Evolutionary conservation across 2,797 vertebrate genomes (phyloP).

Genomic region (Lacerta viridis): DNA sequence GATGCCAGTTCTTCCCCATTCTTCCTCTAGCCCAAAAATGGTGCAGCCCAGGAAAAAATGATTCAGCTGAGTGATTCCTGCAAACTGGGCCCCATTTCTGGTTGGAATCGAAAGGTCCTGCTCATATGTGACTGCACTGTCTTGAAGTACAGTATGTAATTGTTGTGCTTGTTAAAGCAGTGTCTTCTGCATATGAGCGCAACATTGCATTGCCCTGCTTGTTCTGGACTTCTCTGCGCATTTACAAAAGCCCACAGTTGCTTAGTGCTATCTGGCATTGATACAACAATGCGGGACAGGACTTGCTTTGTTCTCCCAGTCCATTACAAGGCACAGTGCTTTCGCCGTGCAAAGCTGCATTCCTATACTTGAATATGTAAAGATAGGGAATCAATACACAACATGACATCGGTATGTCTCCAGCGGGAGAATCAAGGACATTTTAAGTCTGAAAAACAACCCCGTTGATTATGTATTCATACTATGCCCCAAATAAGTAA

Average conservation of each 20-base stretch:
- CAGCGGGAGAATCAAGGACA: not conserved
- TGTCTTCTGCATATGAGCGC: not conserved
- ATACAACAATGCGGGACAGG: constrained; percentile 22
- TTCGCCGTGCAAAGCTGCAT: not conserved
- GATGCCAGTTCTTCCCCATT: not conserved
- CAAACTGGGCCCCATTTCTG: not conserved
- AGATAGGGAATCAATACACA: not conserved
- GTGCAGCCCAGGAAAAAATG: not conserved
- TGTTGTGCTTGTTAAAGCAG: not conserved
- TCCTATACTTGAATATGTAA: not conserved
- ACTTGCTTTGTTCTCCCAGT: constrained; percentile 58
- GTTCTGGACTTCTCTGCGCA: constrained; percentile 6
- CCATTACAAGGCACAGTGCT: constrained; percentile 11
- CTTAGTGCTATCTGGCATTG: not conserved
- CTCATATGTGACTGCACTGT: not conserved
- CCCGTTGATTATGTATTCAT: no score
- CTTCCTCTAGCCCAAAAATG: not conserved
- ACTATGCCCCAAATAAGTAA: not conserved
- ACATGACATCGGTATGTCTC: not conserved
- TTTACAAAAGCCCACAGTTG: not conserved
- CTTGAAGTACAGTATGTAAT: constrained; percentile 1
- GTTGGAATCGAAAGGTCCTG: not conserved
- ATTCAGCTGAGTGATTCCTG: not conserved
- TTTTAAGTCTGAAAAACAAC: not conserved
- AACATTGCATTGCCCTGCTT: constrained; percentile 2